Percentiles rank a stretch among this genome's conserved stretches.
These are phyloP conservation scores for Callyntrura sp. DNA, from an alignment of 2,888 invertebrate species.

Conservation along the genomic window DNA sequence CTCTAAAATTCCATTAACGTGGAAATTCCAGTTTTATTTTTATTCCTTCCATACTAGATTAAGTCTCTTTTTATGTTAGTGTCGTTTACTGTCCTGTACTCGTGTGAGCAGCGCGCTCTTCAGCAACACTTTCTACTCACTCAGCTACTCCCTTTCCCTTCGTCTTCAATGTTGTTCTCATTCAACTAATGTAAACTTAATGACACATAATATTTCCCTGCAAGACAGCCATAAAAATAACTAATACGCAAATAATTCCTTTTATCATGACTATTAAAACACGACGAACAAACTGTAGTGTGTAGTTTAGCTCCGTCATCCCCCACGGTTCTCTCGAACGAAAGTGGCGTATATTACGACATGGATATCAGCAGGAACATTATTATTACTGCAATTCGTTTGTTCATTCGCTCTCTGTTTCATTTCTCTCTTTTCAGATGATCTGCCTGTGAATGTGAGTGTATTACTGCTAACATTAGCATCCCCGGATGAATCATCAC, in stretches of 20 bases:
- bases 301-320: not conserved
- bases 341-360: not conserved
- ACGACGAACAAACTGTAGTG: conserved; percentile 7
- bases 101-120: too few species aligned
- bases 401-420: conserved; percentile 7
- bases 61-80: conserved; percentile 1
- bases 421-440: conserved; percentile 88
- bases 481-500: conserved; percentile 97
- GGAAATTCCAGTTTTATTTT: not conserved
- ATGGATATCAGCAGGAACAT: not conserved
- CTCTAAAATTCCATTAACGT: too few species aligned
- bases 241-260: conserved; percentile 38
- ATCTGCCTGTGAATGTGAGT: conserved; percentile 96
- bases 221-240: conserved; percentile 46
- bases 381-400: not conserved
- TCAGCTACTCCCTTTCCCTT: too few species aligned
- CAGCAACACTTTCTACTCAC: too few species aligned
- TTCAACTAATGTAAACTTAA: conserved; percentile 57
- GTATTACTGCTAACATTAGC: conserved; percentile 97
- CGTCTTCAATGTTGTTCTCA: too few species aligned
- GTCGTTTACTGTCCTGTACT: not conserved
- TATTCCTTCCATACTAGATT: not conserved
- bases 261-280: conserved; percentile 56
- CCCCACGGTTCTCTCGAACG: not conserved
- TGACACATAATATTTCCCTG: conserved; percentile 46